Percentiles rank a stretch among this genome's conserved stretches.
Evolutionary conservation across 37 sponge, comb jelly and placozoan species (phyloP).

Genomic region (Hexactinellida sp.): DNA sequence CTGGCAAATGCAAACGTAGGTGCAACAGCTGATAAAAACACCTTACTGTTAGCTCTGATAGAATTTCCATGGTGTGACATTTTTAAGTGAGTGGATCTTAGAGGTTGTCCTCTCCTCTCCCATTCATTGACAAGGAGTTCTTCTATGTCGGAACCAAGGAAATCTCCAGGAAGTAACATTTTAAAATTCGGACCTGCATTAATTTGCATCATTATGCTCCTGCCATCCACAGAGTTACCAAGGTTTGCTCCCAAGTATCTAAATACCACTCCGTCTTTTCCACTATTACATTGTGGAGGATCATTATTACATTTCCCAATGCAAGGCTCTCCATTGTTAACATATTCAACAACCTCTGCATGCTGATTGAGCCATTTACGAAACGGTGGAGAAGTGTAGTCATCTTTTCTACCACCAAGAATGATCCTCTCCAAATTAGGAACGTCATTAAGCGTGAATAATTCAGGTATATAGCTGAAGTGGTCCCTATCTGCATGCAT

Average conservation of each 20-base stretch:
- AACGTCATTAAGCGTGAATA: conserved; percentile 5
- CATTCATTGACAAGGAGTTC: not conserved
- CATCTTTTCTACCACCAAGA: not conserved
- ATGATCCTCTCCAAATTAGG: not conserved
- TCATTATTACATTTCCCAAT: conserved; percentile 17
- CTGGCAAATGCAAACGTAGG: not conserved
- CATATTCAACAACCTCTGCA: not conserved
- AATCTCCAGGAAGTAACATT: conserved; percentile 2
- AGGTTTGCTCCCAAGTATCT: conserved; percentile 5
- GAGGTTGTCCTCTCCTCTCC: conserved; percentile 10
- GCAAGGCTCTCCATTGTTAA: conserved; percentile 12
- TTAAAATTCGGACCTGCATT: not conserved
- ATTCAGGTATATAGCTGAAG: not conserved
- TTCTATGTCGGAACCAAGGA: not conserved
- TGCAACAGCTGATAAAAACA: not conserved
- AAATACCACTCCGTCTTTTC: not conserved
- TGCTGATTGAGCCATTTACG: not conserved
- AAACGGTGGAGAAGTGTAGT: conserved; percentile 11
- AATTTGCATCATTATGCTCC: not conserved
- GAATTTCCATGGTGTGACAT: conserved; percentile 12
- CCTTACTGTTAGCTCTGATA: not conserved
- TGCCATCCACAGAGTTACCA: not conserved
- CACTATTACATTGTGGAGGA: not conserved
- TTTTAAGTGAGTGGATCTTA: conserved; percentile 1
- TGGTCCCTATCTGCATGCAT: conserved; percentile 18